Base-by-base conservation (phyloP, 2,797 vertebrate genomes). In the Jordanella pulchra region DNA sequence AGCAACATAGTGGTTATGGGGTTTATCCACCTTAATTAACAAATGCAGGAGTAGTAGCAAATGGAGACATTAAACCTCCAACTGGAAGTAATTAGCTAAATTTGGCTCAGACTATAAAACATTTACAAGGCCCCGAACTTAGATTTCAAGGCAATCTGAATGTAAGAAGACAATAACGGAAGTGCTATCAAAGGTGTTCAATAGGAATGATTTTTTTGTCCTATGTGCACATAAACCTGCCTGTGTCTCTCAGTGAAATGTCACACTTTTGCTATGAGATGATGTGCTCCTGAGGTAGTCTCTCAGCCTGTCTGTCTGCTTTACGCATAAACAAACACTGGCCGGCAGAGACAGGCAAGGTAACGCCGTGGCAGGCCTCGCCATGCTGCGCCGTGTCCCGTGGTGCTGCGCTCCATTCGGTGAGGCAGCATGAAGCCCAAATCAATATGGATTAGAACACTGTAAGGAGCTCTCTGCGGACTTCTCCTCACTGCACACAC, bases 381-480 rank as follows among this genome's bases (percentile, higher is more conserved):
- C 82, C 79, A 70, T 75, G 86, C 88, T 86, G 89, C 61, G 89
- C 51, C 78, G 48, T 65, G 76, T 82, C 89, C 77, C 35, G 72
- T 51, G 71, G 89, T 51, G 80, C 83, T 75, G 85, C 9, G 72
- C 84, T 85, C 80, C 79, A 81, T 92, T 94, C 90, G 82, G 93
- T 91, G 88, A 89, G 81, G 83, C 89, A 83, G 87, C 89, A 80
- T 91, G 93, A 87, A 81, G 86, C 71, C 81, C 78, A 81, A 89
- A 94, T 94, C 94, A 88, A 95, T 94, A 89, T 81, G 91, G 92
- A 95, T 95, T 94, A 95, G 91, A 91, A 81, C 85, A 84, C 88
- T 84, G 83, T 77, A 64, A 82, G 87, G 84, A 84, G 84, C 83
- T 72, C 82, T 73, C 67, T 73, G 56, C 87, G 32, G 72, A 76